Conservation (phyloP, 2,888 invertebrate species). For the Anodontia alba region DNA sequence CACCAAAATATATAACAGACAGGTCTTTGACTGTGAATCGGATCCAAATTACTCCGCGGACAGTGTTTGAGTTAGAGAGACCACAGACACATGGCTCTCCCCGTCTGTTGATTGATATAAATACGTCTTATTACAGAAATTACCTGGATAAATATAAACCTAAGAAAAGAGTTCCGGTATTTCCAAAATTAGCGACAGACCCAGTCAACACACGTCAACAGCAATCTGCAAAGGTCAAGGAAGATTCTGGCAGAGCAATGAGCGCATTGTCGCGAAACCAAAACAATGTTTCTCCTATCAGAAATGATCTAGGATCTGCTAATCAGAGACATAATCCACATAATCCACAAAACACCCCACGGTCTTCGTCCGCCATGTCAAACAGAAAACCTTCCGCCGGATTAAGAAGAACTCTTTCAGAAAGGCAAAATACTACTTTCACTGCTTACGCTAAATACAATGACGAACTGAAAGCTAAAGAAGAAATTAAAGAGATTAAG, state of each 20-base stretch:
- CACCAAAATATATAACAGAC: conserved; percentile 26
- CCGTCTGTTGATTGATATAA: conserved; percentile 44
- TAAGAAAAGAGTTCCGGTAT: conserved; percentile 47
- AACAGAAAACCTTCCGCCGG: conserved; percentile 11
- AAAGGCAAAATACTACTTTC: conserved; percentile 45
- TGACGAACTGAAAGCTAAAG: conserved; percentile 51
- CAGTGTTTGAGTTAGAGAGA: conserved; percentile 60
- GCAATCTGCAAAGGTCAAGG: background rate
- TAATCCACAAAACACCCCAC: background rate
- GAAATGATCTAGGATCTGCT: background rate
- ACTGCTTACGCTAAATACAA: conserved; percentile 60
- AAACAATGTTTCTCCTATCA: background rate
- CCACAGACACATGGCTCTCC: conserved; percentile 51
- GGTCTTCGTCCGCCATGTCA: background rate
- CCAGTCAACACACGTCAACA: conserved; percentile 18
- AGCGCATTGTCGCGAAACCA: background rate
- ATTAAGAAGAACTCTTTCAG: conserved; percentile 9
- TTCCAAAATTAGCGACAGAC: conserved; percentile 54
- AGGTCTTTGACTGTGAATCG: conserved; percentile 55
- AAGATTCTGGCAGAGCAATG: background rate
- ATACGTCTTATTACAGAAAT: conserved; percentile 53
- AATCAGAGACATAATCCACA: background rate
- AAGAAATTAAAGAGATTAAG: conserved; percentile 43
- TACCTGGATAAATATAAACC: conserved; percentile 31
- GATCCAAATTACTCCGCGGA: conserved; percentile 50